Conservation (phyloP, 1,140 invertebrate genomes). For the Goniozus legneri region DNA sequence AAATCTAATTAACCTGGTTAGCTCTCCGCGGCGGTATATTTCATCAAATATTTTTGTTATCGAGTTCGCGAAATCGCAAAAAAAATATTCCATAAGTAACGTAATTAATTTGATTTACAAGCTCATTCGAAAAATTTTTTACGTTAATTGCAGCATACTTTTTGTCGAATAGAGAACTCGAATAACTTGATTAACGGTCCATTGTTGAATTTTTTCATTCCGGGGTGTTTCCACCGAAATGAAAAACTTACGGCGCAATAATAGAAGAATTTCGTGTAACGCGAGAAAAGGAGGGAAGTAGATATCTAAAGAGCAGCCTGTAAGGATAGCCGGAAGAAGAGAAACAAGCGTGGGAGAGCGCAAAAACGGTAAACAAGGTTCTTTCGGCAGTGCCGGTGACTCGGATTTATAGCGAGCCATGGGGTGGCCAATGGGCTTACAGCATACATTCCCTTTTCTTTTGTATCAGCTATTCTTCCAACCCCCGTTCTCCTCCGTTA, state of each 20-base stretch:
- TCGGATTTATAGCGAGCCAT: slow-evolving; percentile 24
- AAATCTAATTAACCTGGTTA: too few relatives aligned
- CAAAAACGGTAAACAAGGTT: slow-evolving; percentile 27
- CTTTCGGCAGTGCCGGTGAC: slow-evolving; percentile 12
- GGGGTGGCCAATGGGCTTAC: too few relatives aligned
- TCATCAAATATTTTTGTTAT: too few relatives aligned
- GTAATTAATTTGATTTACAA: too few relatives aligned
- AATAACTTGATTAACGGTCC: slow-evolving; percentile 9
- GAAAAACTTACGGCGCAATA: slow-evolving; percentile 2
- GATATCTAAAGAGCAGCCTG: background rate
- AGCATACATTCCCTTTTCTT: slow-evolving; percentile 2
- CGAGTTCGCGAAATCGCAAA: too few relatives aligned
- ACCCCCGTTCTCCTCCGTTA: background rate
- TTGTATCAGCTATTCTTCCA: slow-evolving; percentile 2
- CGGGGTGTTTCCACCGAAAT: slow-evolving; percentile 10
- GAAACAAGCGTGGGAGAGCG: slow-evolving; percentile 2
- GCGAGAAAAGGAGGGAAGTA: background rate
- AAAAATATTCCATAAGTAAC: too few relatives aligned
- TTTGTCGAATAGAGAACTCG: slow-evolving; percentile 7
- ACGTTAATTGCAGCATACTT: too few relatives aligned
- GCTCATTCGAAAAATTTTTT: too few relatives aligned
- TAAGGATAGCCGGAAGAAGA: slow-evolving; percentile 3
- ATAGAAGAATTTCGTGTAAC: background rate
- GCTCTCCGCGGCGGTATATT: too few relatives aligned
- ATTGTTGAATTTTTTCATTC: too few relatives aligned